Evolutionary conservation across 2,888 invertebrate genomes (phyloP), one percentile per base, ranked within the genome.

Genomic region (Aporophyla nigra): DNA sequence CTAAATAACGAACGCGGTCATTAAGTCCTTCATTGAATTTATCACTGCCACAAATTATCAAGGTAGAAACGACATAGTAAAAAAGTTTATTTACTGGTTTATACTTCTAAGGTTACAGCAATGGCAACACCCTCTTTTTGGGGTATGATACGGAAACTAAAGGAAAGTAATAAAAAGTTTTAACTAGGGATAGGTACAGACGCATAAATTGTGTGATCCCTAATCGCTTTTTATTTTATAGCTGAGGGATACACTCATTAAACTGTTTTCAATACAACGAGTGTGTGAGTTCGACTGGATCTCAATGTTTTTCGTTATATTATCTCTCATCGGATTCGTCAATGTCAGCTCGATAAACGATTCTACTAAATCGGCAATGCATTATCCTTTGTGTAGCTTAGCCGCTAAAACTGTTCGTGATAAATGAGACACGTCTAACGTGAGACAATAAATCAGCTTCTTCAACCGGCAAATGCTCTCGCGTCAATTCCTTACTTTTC

Each of bases 361-460:
- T 92, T 87, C 87, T 86, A 88, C 90, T 87, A 90, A 92, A 93
- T 93, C 92, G 87, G 88, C 90, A 90, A 92, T 90, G 89, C 90
- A 90, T 93, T 92, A 93, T 91, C 93, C 92, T 93, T 93, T 93
- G 92, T 93, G 90, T 92, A 84, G 90, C 88, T 92, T 87, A 89
- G 87, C 90, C 91, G 92, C 91, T 93, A 93, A 94, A 94, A 93
- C 92, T 91, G 90, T 91, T 91, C 86, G 89, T 95, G 93, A 95
- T 94, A 93, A 95, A 95, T 93, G 93, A 94, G 92, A 90, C 90
- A 90, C 89, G 92, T 93, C 93, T 92, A 92, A 93, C 92, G 92
- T 89, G 91, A 86, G 86, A 87, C 91, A 88, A 94, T 95, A 93
- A 94, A 94, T 95, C 94, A 93, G 92, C 84, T 90, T 91, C 91